phyloP scores from a whole-genome alignment of 2,888 invertebrate species.

The Frankliniella fusca region DNA sequence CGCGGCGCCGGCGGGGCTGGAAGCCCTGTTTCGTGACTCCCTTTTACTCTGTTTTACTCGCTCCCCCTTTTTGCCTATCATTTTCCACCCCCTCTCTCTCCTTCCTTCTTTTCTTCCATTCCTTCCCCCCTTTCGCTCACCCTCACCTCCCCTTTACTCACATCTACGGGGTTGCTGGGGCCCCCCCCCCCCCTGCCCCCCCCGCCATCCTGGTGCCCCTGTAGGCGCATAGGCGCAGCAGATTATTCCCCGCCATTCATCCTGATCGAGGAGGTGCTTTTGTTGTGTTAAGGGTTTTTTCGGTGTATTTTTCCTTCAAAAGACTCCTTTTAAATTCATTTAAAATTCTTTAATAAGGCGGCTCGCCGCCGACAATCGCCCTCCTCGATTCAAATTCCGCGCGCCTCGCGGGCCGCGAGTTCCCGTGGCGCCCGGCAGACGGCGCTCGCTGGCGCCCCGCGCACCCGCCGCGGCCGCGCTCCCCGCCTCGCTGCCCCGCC shows the following conservation, averaged over 20 bases:
- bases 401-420: not conserved
- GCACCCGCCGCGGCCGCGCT: not conserved
- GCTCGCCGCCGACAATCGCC: not conserved
- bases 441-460: not conserved
- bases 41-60: too few species aligned
- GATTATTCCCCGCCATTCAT: not conserved
- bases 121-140: too few species aligned
- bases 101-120: too few species aligned
- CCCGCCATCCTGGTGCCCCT: not conserved
- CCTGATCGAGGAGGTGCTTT: not conserved
- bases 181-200: too few species aligned
- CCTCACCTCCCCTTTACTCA: too few species aligned
- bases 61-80: too few species aligned
- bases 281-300: not conserved
- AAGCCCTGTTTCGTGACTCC: too few species aligned
- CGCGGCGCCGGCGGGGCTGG: too few species aligned
- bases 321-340: not conserved
- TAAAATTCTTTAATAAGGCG: not conserved
- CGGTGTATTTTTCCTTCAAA: not conserved
- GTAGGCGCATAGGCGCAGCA: not conserved
- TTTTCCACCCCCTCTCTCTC: too few species aligned
- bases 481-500: not conserved
- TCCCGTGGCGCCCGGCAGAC: not conserved
- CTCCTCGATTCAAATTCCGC: not conserved
- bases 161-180: too few species aligned